Percentiles rank a stretch among this genome's conserved stretches.
Conservation (phyloP, 2,888 invertebrate species). For the Linnaemya tessellans region DNA sequence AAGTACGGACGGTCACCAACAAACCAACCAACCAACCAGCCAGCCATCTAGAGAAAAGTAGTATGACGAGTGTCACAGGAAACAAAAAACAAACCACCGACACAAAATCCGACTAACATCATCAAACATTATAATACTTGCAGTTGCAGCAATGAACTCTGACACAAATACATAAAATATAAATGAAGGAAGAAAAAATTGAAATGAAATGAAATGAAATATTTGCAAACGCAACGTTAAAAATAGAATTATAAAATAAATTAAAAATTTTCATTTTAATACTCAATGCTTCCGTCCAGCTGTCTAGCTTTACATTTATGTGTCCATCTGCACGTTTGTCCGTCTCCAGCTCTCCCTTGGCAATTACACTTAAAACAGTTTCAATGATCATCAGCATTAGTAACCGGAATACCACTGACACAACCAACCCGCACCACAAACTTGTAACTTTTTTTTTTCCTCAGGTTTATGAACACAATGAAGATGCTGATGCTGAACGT, state of each 20-base stretch:
- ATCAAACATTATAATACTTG: slow-evolving; percentile 57
- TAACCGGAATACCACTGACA: slow-evolving; percentile 10
- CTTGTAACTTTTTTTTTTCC: neutral
- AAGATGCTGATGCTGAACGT: slow-evolving; percentile 30
- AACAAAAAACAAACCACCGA: slow-evolving; percentile 38
- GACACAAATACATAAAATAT: slow-evolving; percentile 64
- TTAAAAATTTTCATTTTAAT: neutral
- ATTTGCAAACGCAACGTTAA: slow-evolving; percentile 33
- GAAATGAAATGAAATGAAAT: slow-evolving; percentile 42
- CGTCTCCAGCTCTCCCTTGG: neutral
- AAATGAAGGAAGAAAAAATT: slow-evolving; percentile 29
- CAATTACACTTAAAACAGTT: slow-evolving; percentile 11
- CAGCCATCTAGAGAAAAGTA: slow-evolving; percentile 13
- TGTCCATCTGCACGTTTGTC: neutral
- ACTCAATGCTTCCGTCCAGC: neutral
- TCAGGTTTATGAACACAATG: neutral
- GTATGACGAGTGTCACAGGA: neutral
- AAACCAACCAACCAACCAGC: neutral
- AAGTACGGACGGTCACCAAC: slow-evolving; percentile 1
- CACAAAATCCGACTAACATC: slow-evolving; percentile 36
- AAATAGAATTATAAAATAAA: slow-evolving; percentile 31
- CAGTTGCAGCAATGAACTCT: slow-evolving; percentile 66
- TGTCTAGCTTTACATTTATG: slow-evolving; percentile 1
- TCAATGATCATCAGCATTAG: slow-evolving; percentile 44
- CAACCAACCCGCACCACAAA: slow-evolving; percentile 17